Evolutionary conservation across 1,140 invertebrate species (phyloP).

Genomic region (Heliconius nattereri): DNA sequence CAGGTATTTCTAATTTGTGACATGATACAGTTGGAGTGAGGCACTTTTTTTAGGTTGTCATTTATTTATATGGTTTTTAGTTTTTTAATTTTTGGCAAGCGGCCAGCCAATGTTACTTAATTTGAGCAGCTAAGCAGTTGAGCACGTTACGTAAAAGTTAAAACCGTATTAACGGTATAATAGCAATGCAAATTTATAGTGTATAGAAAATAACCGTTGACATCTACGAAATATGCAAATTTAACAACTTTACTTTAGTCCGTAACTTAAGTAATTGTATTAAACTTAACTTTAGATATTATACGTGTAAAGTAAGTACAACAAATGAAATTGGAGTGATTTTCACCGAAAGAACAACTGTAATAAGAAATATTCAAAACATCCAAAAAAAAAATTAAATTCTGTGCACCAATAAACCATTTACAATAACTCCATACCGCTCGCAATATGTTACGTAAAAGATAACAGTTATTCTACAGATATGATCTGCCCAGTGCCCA

Average conservation of each 20-base stretch:
- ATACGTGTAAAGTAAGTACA: too few species aligned
- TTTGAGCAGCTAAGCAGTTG: neutral
- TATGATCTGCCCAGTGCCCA: constrained; percentile 15
- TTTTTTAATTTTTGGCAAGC: neutral
- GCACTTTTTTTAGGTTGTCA: neutral
- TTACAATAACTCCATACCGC: neutral
- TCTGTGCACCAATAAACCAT: neutral
- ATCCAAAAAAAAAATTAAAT: too few species aligned
- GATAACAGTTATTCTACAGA: constrained; percentile 15
- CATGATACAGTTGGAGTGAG: neutral
- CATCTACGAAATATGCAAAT: too few species aligned
- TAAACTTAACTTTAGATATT: too few species aligned
- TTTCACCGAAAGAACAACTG: too few species aligned
- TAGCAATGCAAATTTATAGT: neutral
- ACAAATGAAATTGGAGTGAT: too few species aligned
- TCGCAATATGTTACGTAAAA: constrained; percentile 6
- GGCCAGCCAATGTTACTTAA: neutral
- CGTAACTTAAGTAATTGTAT: too few species aligned
- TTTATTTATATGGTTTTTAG: constrained; percentile 3
- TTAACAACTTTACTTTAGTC: too few species aligned
- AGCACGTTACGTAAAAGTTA: neutral
- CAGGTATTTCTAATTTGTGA: neutral
- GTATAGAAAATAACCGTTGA: neutral
- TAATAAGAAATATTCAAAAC: too few species aligned
- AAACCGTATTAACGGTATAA: neutral